phyloP scores from a whole-genome alignment of 2,888 invertebrate genomes.

The Selenia dentaria region DNA sequence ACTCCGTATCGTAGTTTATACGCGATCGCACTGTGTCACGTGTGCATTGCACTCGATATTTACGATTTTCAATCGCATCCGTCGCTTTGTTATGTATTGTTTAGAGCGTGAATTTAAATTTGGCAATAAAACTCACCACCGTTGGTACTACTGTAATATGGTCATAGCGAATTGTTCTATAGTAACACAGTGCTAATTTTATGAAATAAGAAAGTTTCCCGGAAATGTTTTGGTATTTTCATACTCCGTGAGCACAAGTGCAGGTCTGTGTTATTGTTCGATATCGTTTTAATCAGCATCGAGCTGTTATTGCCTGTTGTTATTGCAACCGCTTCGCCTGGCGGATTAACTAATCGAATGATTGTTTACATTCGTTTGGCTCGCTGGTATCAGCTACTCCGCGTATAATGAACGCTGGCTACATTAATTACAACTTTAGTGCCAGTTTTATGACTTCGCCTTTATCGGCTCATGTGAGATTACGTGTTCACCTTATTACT shows the following conservation, averaged over 20 bases:
- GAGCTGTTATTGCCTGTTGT: conserved; percentile 48
- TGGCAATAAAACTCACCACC: conserved; percentile 23
- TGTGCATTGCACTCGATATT: conserved; percentile 63
- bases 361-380: conserved; percentile 69
- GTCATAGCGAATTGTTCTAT: conserved; percentile 13
- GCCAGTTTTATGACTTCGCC: conserved; percentile 66
- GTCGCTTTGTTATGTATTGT: conserved; percentile 43
- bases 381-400: conserved; percentile 58
- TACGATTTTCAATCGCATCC: conserved; percentile 76
- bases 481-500: conserved; percentile 68
- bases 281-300: conserved; percentile 61
- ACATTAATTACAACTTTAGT: conserved; percentile 79
- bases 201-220: conserved; percentile 4
- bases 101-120: conserved; percentile 31
- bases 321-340: conserved; percentile 54
- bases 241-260: conserved; percentile 18
- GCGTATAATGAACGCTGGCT: conserved; percentile 70
- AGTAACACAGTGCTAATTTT: conserved; percentile 13
- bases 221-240: not conserved
- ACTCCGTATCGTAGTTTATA: conserved; percentile 71
- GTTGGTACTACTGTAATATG: conserved; percentile 2
- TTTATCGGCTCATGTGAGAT: conserved; percentile 73
- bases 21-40: conserved; percentile 68
- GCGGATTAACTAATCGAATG: conserved; percentile 72
- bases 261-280: conserved; percentile 43